Evolutionary conservation across 2,888 invertebrate species (phyloP).

Genomic region (Pemphredon lugubris): DNA sequence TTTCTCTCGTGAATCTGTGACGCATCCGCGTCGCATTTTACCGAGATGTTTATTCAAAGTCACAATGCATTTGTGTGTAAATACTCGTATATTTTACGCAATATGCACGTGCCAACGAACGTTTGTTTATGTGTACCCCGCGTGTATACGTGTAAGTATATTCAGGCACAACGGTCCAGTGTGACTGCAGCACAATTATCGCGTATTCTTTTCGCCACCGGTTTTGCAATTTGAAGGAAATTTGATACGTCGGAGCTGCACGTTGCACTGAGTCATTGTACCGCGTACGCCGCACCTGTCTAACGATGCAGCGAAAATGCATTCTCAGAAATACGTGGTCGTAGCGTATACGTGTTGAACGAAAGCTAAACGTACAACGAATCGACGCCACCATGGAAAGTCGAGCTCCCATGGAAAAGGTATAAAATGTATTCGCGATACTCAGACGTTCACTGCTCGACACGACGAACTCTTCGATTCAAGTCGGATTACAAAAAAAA

Average conservation of each 20-base stretch:
- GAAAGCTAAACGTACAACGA: conserved; percentile 51
- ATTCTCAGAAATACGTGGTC: conserved; percentile 44
- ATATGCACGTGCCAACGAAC: conserved; percentile 27
- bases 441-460: not conserved
- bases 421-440: conserved; percentile 81
- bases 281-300: conserved; percentile 31
- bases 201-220: conserved; percentile 1
- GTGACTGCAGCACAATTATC: conserved; percentile 15
- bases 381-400: conserved; percentile 62
- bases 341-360: conserved; percentile 25
- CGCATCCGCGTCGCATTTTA: not conserved
- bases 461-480: not conserved
- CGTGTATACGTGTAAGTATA: conserved; percentile 6
- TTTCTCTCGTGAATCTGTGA: not conserved
- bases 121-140: conserved; percentile 3
- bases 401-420: conserved; percentile 82
- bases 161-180: conserved; percentile 17
- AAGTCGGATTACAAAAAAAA: no score
- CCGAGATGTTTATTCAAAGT: not conserved
- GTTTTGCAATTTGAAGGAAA: conserved; percentile 2
- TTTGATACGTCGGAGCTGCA: not conserved
- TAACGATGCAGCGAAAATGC: conserved; percentile 51
- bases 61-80: not conserved
- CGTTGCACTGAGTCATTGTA: conserved; percentile 8
- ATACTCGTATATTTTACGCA: conserved; percentile 1